Evolutionary conservation across 2,888 invertebrate genomes (phyloP).

Genomic region (Cephus spinipes): DNA sequence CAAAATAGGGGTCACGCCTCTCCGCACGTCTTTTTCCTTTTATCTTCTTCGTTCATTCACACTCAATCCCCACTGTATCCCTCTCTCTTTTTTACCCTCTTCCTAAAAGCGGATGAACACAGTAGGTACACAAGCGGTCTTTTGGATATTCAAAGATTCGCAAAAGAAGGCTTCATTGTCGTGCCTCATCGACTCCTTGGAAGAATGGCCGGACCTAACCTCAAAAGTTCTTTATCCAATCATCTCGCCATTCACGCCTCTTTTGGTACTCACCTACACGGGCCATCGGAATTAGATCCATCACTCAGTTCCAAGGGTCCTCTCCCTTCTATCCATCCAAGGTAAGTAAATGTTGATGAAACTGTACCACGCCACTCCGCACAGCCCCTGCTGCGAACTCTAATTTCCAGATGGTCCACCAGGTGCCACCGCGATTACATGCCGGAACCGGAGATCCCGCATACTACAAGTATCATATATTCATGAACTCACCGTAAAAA

Average conservation of each 20-base stretch:
- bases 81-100: background rate
- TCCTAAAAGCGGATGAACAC: background rate
- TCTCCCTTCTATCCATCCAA: conserved; percentile 18
- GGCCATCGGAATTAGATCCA: conserved; percentile 44
- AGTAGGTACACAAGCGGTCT: background rate
- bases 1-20: conserved; percentile 9
- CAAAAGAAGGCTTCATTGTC: conserved; percentile 34
- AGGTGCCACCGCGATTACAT: background rate
- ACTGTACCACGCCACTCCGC: conserved; percentile 21
- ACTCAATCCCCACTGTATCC: background rate
- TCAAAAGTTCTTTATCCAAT: conserved; percentile 60
- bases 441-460: background rate
- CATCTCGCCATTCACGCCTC: conserved; percentile 61
- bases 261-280: conserved; percentile 17
- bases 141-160: conserved; percentile 11
- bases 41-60: conserved; percentile 4
- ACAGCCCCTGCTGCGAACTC: conserved; percentile 27
- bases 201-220: conserved; percentile 28
- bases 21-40: background rate
- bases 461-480: background rate
- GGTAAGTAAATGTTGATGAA: conserved; percentile 37
- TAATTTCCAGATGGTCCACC: conserved; percentile 47
- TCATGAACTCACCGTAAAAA: background rate
- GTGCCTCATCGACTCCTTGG: conserved; percentile 39
- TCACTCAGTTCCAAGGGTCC: conserved; percentile 30